phyloP scores from a whole-genome alignment of 2,113 vertebrate genomes.

The Apteryx owenii region DNA sequence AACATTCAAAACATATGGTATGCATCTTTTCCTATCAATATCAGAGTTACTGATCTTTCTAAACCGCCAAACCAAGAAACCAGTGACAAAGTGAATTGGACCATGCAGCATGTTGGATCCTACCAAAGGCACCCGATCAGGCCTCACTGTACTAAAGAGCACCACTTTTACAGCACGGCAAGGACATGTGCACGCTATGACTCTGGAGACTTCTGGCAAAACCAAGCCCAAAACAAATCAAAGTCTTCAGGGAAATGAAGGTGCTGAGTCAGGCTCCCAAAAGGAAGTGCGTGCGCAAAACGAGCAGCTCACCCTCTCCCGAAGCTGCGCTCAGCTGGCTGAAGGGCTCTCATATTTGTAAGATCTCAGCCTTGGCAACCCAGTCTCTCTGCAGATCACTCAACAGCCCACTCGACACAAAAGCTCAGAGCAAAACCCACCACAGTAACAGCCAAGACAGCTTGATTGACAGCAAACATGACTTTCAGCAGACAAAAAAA shows the following conservation, averaged over 20 bases:
- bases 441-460: background rate
- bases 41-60: background rate
- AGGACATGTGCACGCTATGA: fast-evolving
- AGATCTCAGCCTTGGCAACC: background rate
- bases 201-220: background rate
- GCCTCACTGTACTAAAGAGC: fast-evolving
- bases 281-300: background rate
- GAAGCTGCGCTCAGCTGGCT: fast-evolving
- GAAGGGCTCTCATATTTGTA: background rate
- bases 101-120: background rate
- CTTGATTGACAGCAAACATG: background rate
- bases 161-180: fast-evolving
- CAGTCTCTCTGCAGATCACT: background rate
- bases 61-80: fast-evolving
- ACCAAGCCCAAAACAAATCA: background rate
- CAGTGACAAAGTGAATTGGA: fast-evolving
- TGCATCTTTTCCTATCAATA: background rate
- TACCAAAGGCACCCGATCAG: background rate
- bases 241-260: background rate
- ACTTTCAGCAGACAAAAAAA: background rate
- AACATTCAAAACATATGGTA: background rate
- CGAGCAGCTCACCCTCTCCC: background rate
- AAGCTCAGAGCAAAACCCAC: background rate
- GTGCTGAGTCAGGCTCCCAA: background rate
- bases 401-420: background rate